phyloP scores from a whole-genome alignment of 2,888 invertebrate genomes.

The Therioaphis trifolii region DNA sequence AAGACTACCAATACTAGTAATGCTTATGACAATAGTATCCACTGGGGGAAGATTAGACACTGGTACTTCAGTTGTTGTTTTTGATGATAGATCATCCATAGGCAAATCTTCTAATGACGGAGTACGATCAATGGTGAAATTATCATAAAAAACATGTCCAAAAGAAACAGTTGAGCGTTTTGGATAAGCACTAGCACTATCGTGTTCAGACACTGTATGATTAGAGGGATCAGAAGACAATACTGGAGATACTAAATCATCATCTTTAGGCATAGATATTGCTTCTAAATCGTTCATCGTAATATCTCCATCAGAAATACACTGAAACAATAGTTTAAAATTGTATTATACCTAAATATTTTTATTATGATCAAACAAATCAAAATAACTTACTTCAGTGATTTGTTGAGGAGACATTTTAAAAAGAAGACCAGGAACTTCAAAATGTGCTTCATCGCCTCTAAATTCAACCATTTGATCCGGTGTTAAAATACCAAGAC shows the following conservation, averaged over 20 bases:
- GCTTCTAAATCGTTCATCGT: conserved; percentile 58
- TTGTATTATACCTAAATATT: not conserved
- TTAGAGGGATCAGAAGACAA: conserved; percentile 64
- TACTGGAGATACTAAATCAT: conserved; percentile 61
- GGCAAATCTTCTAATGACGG: conserved; percentile 88
- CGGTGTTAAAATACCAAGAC: conserved; percentile 86
- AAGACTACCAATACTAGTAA: conserved; percentile 90
- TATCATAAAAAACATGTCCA: conserved; percentile 58
- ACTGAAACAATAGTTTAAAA: conserved; percentile 47
- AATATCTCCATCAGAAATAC: conserved; percentile 62
- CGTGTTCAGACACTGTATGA: conserved; percentile 65
- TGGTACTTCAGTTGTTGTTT: conserved; percentile 62
- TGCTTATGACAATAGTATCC: conserved; percentile 81
- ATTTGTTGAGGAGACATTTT: conserved; percentile 56
- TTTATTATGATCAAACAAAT: not conserved
- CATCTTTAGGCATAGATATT: conserved; percentile 60
- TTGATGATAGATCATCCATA: conserved; percentile 71
- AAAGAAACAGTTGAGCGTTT: conserved; percentile 61
- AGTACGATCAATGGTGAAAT: conserved; percentile 75
- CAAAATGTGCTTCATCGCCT: conserved; percentile 52
- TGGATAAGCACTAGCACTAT: conserved; percentile 63
- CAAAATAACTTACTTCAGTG: conserved; percentile 42
- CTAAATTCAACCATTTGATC: conserved; percentile 85
- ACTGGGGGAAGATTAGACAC: conserved; percentile 69
- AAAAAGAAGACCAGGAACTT: conserved; percentile 45